Evolutionary conservation across 1,140 invertebrate species (phyloP).

Genomic region (Prorops nasuta): DNA sequence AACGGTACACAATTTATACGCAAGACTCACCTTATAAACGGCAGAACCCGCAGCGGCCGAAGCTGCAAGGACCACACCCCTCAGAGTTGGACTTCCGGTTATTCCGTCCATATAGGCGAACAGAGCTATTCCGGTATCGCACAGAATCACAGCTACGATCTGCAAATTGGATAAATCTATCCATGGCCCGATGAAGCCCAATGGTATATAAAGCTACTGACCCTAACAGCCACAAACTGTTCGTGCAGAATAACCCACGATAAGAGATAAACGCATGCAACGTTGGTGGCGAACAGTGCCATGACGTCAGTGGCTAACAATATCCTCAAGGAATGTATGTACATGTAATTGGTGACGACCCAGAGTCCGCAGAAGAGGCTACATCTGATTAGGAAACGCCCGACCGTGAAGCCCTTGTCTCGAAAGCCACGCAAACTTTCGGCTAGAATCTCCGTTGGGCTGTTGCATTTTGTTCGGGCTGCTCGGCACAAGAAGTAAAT

Average conservation of each 20-base stretch:
- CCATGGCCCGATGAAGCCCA: slow-evolving; percentile 3
- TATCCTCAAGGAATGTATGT: slow-evolving; percentile 80
- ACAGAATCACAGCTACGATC: slow-evolving; percentile 94
- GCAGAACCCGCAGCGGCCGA: slow-evolving; percentile 85
- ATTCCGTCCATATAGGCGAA: slow-evolving; percentile 95
- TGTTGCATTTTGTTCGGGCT: slow-evolving; percentile 70
- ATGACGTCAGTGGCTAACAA: slow-evolving; percentile 88
- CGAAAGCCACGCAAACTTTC: slow-evolving; percentile 81
- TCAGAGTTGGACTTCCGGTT: slow-evolving; percentile 83
- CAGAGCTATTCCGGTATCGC: slow-evolving; percentile 90
- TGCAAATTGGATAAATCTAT: slow-evolving; percentile 53
- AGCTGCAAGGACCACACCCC: slow-evolving; percentile 86
- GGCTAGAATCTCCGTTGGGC: slow-evolving; percentile 70
- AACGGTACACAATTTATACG: background rate
- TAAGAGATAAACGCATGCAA: slow-evolving; percentile 88
- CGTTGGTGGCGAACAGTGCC: slow-evolving; percentile 89
- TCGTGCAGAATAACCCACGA: slow-evolving; percentile 96
- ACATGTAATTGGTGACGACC: slow-evolving; percentile 91
- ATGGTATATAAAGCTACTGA: slow-evolving; percentile 59
- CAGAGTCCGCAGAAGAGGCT: slow-evolving; percentile 85
- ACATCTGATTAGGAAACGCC: slow-evolving; percentile 80
- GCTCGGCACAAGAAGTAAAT: slow-evolving; percentile 77
- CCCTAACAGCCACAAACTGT: slow-evolving; percentile 92
- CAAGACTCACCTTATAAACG: slow-evolving; percentile 85
- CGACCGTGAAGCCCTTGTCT: slow-evolving; percentile 83